Percentiles rank a stretch among this genome's conserved stretches.
These are phyloP conservation scores for Euzetes globulus DNA, from an alignment of 2,888 invertebrate genomes.

Conservation along the genomic window DNA sequence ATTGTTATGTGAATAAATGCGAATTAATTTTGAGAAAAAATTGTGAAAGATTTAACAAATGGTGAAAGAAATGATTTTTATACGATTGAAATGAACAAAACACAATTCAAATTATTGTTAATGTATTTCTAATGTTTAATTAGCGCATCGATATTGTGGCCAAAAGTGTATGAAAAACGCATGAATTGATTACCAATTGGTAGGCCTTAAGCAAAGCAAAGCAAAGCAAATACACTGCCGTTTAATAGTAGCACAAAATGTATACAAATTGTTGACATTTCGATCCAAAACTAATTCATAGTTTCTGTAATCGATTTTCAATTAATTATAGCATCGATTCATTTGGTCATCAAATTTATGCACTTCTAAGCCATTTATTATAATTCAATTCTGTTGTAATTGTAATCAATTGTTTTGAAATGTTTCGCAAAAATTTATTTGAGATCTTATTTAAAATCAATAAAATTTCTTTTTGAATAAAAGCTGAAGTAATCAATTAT, in stretches of 20 bases:
- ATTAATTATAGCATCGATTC: neutral
- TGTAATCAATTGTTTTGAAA: too few relatives aligned
- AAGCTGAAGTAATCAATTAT: too few relatives aligned
- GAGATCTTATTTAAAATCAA: too few relatives aligned
- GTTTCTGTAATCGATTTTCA: neutral
- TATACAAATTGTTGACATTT: neutral
- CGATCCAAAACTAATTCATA: neutral
- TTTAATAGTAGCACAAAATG: conserved; percentile 28
- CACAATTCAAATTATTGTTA: neutral
- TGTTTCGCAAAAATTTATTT: too few relatives aligned
- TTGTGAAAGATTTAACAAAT: conserved; percentile 1
- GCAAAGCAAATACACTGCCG: conserved; percentile 25
- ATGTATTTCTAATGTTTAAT: conserved; percentile 1
- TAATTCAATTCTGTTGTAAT: neutral
- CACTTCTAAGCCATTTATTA: neutral
- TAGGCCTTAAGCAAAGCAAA: conserved; percentile 22
- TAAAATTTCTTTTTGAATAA: too few relatives aligned
- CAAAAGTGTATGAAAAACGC: neutral
- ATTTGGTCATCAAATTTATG: neutral
- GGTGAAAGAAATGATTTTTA: conserved; percentile 15
- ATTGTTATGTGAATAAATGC: neutral
- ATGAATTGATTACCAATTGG: neutral
- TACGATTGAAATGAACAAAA: conserved; percentile 12
- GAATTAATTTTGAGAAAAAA: neutral
- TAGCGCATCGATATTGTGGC: conserved; percentile 30